Evolutionary conservation across 2,888 invertebrate genomes (phyloP).

Genomic region (Vesta saturnalis): DNA sequence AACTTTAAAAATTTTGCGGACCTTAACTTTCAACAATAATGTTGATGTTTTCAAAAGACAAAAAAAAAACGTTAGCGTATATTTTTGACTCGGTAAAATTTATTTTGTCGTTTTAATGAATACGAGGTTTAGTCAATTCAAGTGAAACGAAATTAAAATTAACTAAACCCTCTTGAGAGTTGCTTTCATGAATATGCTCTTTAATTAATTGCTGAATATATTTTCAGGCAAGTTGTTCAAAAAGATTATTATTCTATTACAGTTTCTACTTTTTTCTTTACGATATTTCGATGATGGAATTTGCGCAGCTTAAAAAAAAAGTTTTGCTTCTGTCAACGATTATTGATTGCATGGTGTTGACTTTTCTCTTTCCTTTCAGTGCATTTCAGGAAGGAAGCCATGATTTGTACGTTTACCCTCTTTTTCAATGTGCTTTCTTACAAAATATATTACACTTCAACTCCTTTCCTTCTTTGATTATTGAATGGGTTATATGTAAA

Average conservation of each 20-base stretch:
- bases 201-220: constrained; percentile 31
- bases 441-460: too few relatives aligned
- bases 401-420: constrained; percentile 31
- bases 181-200: constrained; percentile 25
- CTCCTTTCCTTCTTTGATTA: neutral
- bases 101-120: constrained; percentile 3
- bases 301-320: constrained; percentile 34
- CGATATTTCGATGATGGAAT: constrained; percentile 7
- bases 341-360: constrained; percentile 40
- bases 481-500: neutral
- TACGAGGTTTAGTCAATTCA: constrained; percentile 21
- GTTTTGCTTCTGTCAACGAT: constrained; percentile 34
- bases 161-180: constrained; percentile 23
- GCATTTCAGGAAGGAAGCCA: constrained; percentile 37
- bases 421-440: constrained; percentile 14
- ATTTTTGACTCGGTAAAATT: too few relatives aligned
- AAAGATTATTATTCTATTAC: constrained; percentile 24
- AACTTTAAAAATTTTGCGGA: neutral
- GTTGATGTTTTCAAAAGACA: neutral
- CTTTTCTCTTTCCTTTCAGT: constrained; percentile 39
- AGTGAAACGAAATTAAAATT: constrained; percentile 23
- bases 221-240: constrained; percentile 16
- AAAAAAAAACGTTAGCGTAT: too few relatives aligned
- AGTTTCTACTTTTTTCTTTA: constrained; percentile 14
- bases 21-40: neutral